Percentiles rank a stretch among this genome's conserved stretches.
Conservation (phyloP, 2,888 invertebrate species). For the Nezara viridula region DNA sequence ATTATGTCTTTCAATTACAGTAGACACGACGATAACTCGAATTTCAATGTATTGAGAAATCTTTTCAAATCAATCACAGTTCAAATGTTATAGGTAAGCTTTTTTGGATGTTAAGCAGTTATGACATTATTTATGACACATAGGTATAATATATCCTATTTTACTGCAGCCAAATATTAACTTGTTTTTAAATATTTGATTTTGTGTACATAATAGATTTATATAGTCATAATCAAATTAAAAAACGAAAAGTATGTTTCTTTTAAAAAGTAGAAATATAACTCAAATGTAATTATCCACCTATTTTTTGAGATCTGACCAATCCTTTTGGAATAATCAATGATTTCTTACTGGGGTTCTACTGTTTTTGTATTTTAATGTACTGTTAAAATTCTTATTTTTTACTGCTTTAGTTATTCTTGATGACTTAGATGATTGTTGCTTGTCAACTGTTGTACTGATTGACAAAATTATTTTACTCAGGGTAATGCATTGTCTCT, state of each 20-base stretch:
- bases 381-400: no score
- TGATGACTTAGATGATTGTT: neutral
- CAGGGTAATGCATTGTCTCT: conserved; percentile 1
- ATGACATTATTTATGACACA: no score
- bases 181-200: no score
- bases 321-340: neutral
- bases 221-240: no score
- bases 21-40: neutral
- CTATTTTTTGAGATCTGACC: neutral
- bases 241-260: no score
- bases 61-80: no score
- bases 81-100: no score
- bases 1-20: neutral
- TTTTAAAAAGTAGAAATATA: no score
- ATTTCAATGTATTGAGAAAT: neutral
- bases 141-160: no score
- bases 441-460: neutral
- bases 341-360: neutral
- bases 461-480: neutral
- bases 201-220: no score
- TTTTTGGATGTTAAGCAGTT: no score
- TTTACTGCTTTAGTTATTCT: neutral
- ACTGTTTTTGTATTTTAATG: neutral
- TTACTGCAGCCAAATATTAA: no score
- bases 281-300: neutral